Evolutionary conservation across 2,888 invertebrate species (phyloP).

Genomic region (Platerodrilus igneus): DNA sequence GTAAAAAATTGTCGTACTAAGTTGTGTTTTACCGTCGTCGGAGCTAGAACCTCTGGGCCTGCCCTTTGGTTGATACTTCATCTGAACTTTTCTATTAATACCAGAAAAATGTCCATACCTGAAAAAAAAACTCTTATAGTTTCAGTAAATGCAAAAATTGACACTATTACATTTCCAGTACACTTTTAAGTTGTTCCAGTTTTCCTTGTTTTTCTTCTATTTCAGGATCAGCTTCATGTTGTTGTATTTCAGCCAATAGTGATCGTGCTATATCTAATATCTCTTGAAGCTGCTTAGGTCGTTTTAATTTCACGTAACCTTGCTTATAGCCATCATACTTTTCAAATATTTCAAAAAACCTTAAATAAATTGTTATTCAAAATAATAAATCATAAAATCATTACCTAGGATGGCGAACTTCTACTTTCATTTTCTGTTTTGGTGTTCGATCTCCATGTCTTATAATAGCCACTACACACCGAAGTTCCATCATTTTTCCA

Average conservation of each 20-base stretch:
- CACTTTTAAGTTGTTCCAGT: conserved; percentile 94
- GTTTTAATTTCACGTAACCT: conserved; percentile 94
- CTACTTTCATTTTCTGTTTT: conserved; percentile 99
- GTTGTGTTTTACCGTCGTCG: conserved; percentile 76
- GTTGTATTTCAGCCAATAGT: conserved; percentile 83
- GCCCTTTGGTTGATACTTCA: conserved; percentile 97
- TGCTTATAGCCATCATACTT: conserved; percentile 95
- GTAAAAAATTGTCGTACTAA: conserved; percentile 37
- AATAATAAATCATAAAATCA: conserved; percentile 23
- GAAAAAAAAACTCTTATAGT: conserved; percentile 21
- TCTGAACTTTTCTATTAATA: conserved; percentile 98
- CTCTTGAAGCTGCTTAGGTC: conserved; percentile 95
- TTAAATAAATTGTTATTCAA: conserved; percentile 42
- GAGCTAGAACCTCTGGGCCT: conserved; percentile 87
- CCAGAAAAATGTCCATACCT: conserved; percentile 99
- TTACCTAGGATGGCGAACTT: conserved; percentile 92
- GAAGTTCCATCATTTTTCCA: conserved; percentile 89
- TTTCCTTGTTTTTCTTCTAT: conserved; percentile 96
- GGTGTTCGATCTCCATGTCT: conserved; percentile 98
- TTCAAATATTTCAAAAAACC: conserved; percentile 97
- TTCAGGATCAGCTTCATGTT: conserved; percentile 82
- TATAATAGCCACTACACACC: conserved; percentile 97
- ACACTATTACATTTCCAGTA: conserved; percentile 94
- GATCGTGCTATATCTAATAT: conserved; percentile 94
- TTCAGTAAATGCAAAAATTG: conserved; percentile 5